Percentiles rank a stretch among this genome's conserved stretches.
Evolutionary conservation across 1,140 invertebrate species (phyloP).

Genomic region (Aphelinus certus): DNA sequence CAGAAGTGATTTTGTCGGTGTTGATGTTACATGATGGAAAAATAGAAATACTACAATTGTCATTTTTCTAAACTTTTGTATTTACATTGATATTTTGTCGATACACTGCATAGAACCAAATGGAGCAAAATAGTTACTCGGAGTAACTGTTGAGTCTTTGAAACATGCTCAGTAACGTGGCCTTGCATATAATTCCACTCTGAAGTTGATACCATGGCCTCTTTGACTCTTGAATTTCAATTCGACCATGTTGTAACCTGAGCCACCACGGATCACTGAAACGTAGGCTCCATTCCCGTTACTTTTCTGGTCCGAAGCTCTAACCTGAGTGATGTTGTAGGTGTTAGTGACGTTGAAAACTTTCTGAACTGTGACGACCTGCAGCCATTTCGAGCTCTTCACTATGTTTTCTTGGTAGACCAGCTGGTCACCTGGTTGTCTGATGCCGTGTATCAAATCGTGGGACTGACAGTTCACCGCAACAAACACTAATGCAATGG

Average conservation of each 20-base stretch:
- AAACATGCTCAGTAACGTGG: too few species aligned
- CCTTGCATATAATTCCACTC: conserved; percentile 58
- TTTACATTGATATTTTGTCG: too few species aligned
- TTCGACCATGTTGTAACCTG: conserved; percentile 40
- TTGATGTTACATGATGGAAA: too few species aligned
- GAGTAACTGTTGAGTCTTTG: too few species aligned
- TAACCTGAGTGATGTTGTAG: conserved; percentile 60
- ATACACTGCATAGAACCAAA: too few species aligned
- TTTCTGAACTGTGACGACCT: conserved; percentile 53
- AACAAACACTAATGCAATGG: too few species aligned
- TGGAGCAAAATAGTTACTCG: too few species aligned
- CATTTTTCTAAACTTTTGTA: too few species aligned
- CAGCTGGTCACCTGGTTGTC: conserved; percentile 52
- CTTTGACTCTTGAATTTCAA: conserved; percentile 61
- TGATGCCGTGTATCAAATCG: conserved; percentile 52
- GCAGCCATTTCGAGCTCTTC: conserved; percentile 58
- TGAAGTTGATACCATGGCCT: conserved; percentile 60
- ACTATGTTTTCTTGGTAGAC: conserved; percentile 43
- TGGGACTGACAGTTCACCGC: conserved; percentile 35
- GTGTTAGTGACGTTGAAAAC: conserved; percentile 42
- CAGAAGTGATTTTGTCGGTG: too few species aligned
- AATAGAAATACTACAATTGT: too few species aligned
- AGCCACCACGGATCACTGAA: conserved; percentile 40
- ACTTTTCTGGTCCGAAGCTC: conserved; percentile 63
- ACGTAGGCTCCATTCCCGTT: conserved; percentile 62